Conservation (phyloP, 2,888 invertebrate species). For the Syritta pipiens region DNA sequence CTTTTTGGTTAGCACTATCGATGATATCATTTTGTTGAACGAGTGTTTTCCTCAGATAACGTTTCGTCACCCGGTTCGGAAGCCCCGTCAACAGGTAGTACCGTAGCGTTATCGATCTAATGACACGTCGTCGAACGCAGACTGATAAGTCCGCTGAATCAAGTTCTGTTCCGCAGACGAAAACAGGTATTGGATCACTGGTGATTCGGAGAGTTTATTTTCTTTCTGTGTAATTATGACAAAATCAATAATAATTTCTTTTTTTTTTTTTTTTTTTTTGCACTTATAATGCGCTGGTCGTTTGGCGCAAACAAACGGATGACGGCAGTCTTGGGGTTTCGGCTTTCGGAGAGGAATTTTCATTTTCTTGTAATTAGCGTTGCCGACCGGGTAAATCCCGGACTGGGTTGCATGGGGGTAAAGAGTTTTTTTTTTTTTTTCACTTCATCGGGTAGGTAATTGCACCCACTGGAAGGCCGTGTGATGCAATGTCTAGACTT, state of each 20-base stretch:
- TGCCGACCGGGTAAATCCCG: too few relatives aligned
- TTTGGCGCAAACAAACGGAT: too few relatives aligned
- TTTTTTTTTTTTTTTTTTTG: too few relatives aligned
- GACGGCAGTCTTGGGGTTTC: background rate
- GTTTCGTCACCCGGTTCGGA: too few relatives aligned
- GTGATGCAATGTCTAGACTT: too few relatives aligned
- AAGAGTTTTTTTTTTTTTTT: too few relatives aligned
- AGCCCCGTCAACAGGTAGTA: background rate
- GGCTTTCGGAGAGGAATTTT: background rate
- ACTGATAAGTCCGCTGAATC: constrained; percentile 6
- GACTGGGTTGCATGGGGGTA: too few relatives aligned
- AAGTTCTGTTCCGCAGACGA: too few relatives aligned
- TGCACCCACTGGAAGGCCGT: too few relatives aligned
- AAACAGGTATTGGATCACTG: constrained; percentile 7
- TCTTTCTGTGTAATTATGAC: background rate
- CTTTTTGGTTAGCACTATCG: constrained; percentile 51
- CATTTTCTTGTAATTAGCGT: constrained; percentile 13
- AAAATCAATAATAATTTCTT: constrained; percentile 23
- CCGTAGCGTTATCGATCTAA: too few relatives aligned
- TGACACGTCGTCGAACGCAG: too few relatives aligned
- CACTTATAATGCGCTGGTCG: constrained; percentile 1
- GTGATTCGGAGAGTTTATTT: background rate
- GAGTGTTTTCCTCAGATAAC: constrained; percentile 2
- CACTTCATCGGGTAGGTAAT: too few relatives aligned
- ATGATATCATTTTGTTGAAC: constrained; percentile 49